These are phyloP conservation scores for Callimorpha dominula DNA, from an alignment of 2,888 invertebrate genomes.

Conservation along the genomic window DNA sequence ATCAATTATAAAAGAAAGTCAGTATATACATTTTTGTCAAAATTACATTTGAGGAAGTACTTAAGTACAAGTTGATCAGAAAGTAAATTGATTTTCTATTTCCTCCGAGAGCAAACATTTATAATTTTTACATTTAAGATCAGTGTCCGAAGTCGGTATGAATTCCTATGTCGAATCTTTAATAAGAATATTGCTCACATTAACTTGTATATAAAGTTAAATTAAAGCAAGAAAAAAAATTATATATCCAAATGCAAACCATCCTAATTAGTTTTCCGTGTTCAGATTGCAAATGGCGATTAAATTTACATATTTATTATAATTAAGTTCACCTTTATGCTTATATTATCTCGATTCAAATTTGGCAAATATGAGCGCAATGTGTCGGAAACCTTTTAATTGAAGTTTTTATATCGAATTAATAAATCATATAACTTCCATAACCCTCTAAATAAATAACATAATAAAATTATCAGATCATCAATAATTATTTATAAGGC, in stretches of 20 bases:
- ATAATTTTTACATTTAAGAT: not conserved
- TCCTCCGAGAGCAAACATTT: no score
- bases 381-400: not conserved
- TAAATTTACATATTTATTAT: not conserved
- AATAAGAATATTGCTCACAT: not conserved
- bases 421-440: no score
- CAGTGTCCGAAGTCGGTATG: not conserved
- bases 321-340: constrained; percentile 1
- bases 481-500: no score
- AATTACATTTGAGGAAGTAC: not conserved
- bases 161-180: not conserved
- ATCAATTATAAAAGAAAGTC: not conserved
- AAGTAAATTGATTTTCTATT: not conserved
- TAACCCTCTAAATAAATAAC: no score
- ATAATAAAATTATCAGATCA: no score
- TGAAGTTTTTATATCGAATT: no score
- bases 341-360: not conserved
- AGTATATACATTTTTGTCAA: not conserved
- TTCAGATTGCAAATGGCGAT: constrained; percentile 5
- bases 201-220: not conserved
- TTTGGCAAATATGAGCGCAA: not conserved
- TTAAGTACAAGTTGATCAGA: not conserved
- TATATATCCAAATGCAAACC: not conserved
- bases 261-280: constrained; percentile 4
- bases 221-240: not conserved